Base-by-base conservation (phyloP, 2,888 invertebrate species). In the Liposcelis brunnea region DNA sequence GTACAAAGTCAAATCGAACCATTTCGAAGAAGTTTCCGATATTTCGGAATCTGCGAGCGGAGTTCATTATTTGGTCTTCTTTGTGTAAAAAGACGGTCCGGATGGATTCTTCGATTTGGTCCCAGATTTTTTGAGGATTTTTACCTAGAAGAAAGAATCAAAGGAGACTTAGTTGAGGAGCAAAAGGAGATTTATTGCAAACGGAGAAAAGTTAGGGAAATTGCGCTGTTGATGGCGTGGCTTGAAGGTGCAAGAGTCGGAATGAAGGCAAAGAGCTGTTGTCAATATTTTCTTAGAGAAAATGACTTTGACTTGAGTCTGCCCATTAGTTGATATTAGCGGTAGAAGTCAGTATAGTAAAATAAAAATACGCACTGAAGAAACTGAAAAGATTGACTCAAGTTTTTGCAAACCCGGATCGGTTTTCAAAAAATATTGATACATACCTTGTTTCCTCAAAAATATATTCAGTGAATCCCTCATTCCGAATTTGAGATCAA, bases 1-100 rank as follows among this genome's bases (percentile, higher is more conserved):
- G 67, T 0, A 91, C 80, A 58, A 97, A 80, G 62, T 97, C 97
- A 58, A 97, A 87, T 26, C 97, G 75, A 65, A 93, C 81, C 69
- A 97, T 69, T 64, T 97, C 95, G 63, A 97, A 97, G 62, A 91
- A 95, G 55, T 81, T 82, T 14, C 71, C 63, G 36, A 66, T 64
- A 0, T 71, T 71, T 46, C 68, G 63, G 52, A 69, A 72, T 21
- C 56, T 32, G n/a, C 35, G 16, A 42, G 16, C 10, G n/a, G n/a
- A n/a, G 61, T 49, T 61, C 63, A 75, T 66, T 21, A 93, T 74
- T 44, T 72, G 63, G 16, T 71, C 61, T 59, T 90, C 87, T 58
- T 89, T 90, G 38, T 70, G 69, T 19, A 80, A 59, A 35, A 76
- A 69, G 40, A 75, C 72, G 55, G 71, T 74, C 15, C 75, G 68